Conservation (phyloP, 2,888 invertebrate species). For the Drosophila subquinaria region DNA sequence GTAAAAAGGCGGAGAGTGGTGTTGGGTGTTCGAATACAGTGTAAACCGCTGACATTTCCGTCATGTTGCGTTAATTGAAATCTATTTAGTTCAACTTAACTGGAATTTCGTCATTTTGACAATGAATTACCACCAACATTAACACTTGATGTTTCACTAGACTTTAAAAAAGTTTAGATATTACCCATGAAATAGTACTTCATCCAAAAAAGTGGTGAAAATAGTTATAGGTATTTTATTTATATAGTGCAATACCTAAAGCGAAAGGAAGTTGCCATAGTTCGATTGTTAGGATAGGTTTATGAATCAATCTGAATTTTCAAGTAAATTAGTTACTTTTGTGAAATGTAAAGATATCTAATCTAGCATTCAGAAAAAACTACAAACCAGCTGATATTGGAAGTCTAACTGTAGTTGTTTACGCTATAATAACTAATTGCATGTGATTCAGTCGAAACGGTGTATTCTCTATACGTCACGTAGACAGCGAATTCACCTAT, state of each 20-base stretch:
- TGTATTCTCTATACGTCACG: conserved; percentile 74
- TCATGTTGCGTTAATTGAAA: conserved; percentile 71
- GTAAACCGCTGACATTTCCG: conserved; percentile 67
- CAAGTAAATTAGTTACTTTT: not conserved
- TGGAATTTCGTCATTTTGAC: conserved; percentile 13
- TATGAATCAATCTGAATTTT: not conserved
- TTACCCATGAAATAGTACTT: too few species aligned
- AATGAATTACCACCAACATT: conserved; percentile 9
- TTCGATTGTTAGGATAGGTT: too few species aligned
- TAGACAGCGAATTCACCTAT: conserved; percentile 46
- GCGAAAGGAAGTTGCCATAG: not conserved
- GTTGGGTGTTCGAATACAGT: conserved; percentile 10
- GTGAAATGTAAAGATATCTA: conserved; percentile 11
- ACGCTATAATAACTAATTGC: not conserved
- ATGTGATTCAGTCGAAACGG: conserved; percentile 42
- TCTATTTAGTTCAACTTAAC: conserved; percentile 63
- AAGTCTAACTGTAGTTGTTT: conserved; percentile 22
- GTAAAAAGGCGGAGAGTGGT: not conserved
- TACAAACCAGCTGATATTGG: conserved; percentile 22
- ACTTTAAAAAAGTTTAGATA: not conserved
- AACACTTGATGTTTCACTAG: not conserved
- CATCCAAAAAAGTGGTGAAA: too few species aligned
- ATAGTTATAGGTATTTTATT: too few species aligned
- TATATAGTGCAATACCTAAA: too few species aligned
- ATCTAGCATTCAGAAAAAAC: conserved; percentile 36